Conservation (phyloP, 1,140 invertebrate genomes). For the Bombus vancouverensis region DNA sequence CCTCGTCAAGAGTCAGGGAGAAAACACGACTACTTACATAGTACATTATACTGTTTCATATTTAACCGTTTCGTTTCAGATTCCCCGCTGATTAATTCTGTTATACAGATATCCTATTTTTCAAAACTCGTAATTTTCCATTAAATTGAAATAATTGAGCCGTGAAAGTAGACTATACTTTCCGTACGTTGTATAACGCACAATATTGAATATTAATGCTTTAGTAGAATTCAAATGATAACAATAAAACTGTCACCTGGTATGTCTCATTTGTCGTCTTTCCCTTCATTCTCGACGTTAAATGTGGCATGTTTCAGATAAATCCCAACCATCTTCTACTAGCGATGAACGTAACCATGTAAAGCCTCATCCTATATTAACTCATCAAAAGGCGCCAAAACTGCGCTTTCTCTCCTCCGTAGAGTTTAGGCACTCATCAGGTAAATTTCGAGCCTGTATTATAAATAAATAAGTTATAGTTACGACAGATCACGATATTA, state of each 20-base stretch:
- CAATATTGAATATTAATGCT: neutral
- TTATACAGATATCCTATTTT: neutral
- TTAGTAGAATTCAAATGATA: neutral
- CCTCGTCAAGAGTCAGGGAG: slow-evolving; percentile 49
- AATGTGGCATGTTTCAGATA: slow-evolving; percentile 85
- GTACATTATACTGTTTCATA: neutral
- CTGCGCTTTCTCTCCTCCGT: slow-evolving; percentile 90
- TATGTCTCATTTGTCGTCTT: slow-evolving; percentile 64
- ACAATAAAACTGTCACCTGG: slow-evolving; percentile 48
- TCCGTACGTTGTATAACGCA: neutral
- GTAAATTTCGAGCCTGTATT: slow-evolving; percentile 81
- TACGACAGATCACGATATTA: neutral
- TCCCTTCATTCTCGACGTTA: slow-evolving; percentile 79
- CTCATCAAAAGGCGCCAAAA: slow-evolving; percentile 86
- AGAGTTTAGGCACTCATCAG: slow-evolving; percentile 88
- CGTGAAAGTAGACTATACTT: neutral
- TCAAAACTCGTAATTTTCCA: neutral
- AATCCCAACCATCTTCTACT: slow-evolving; percentile 84
- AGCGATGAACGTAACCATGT: slow-evolving; percentile 83
- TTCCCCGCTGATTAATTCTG: neutral
- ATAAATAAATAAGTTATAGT: slow-evolving; percentile 46
- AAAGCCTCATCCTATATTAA: slow-evolving; percentile 83
- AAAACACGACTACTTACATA: neutral
- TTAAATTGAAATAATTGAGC: neutral
- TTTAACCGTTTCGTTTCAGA: slow-evolving; percentile 3